phyloP scores from a whole-genome alignment of 2,113 vertebrate species.

The Nesoenas mayeri region DNA sequence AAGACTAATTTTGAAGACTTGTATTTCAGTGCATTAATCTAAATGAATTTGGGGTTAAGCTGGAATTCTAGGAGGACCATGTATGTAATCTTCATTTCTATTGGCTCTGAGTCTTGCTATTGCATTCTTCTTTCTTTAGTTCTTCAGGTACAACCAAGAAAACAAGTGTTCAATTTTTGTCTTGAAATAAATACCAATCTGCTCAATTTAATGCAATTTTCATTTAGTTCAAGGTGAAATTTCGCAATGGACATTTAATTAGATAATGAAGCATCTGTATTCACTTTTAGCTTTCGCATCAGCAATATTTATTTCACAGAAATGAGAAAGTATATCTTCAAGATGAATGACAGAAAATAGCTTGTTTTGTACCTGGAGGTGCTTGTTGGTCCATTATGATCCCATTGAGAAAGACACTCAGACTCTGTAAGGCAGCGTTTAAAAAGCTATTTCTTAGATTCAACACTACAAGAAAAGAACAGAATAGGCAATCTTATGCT shows the following conservation, averaged over 20 bases:
- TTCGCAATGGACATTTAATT: not conserved
- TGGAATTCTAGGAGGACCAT: not conserved
- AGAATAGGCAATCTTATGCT: not conserved
- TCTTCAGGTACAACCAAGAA: not conserved
- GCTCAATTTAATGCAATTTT: not conserved
- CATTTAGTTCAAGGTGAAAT: not conserved
- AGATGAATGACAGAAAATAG: not conserved
- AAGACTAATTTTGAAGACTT: not conserved
- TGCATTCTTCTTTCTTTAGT: not conserved
- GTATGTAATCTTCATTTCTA: not conserved
- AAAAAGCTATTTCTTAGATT: too few species aligned
- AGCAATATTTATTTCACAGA: not conserved
- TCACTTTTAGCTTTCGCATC: not conserved
- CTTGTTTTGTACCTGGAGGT: not conserved
- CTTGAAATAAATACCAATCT: not conserved
- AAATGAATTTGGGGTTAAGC: not conserved
- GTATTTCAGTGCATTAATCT: not conserved
- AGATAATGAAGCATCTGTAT: not conserved
- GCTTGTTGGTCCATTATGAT: not conserved
- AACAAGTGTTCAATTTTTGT: not conserved
- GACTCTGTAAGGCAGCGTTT: not conserved
- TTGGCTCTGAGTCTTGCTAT: not conserved
- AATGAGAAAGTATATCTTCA: not conserved
- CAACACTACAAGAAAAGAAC: not conserved
- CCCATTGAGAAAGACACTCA: not conserved